Percentiles rank a stretch among this genome's conserved stretches.
Conservation (phyloP, 2,888 invertebrate genomes). For the Corbicula japonica region DNA sequence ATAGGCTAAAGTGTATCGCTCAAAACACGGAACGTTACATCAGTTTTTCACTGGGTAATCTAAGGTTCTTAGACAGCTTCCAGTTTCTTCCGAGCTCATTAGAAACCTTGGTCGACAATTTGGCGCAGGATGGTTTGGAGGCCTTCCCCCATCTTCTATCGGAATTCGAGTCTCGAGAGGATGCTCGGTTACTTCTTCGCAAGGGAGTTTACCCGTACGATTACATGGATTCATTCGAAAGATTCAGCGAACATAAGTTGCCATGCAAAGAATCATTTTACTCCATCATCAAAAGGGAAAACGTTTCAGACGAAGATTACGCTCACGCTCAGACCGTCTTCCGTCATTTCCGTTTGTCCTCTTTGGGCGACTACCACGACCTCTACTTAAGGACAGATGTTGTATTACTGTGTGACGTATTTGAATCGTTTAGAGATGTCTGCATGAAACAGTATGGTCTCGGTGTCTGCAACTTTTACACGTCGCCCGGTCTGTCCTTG, state of each 20-base stretch:
- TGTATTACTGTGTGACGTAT: constrained; percentile 42
- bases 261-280: constrained; percentile 44
- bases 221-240: constrained; percentile 42
- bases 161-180: constrained; percentile 16
- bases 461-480: constrained; percentile 53
- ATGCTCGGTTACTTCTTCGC: constrained; percentile 26
- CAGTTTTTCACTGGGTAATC: constrained; percentile 42
- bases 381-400: constrained; percentile 46
- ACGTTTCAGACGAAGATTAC: constrained; percentile 42
- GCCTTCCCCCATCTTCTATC: constrained; percentile 37
- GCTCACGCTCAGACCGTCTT: constrained; percentile 31
- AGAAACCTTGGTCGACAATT: constrained; percentile 43
- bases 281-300: constrained; percentile 29
- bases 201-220: constrained; percentile 54
- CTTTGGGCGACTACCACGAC: constrained; percentile 46
- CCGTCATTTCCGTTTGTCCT: constrained; percentile 16
- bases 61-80: constrained; percentile 51
- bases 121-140: constrained; percentile 45
- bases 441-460: constrained; percentile 40
- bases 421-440: constrained; percentile 44
- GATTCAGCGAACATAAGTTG: constrained; percentile 37
- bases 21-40: constrained; percentile 51
- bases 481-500: constrained; percentile 51
- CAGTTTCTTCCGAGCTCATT: constrained; percentile 41
- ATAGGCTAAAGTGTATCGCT: constrained; percentile 21